Percentiles rank a stretch among this genome's conserved stretches.
Conservation (phyloP, 2,113 vertebrate genomes). For the Noturus placidus region DNA sequence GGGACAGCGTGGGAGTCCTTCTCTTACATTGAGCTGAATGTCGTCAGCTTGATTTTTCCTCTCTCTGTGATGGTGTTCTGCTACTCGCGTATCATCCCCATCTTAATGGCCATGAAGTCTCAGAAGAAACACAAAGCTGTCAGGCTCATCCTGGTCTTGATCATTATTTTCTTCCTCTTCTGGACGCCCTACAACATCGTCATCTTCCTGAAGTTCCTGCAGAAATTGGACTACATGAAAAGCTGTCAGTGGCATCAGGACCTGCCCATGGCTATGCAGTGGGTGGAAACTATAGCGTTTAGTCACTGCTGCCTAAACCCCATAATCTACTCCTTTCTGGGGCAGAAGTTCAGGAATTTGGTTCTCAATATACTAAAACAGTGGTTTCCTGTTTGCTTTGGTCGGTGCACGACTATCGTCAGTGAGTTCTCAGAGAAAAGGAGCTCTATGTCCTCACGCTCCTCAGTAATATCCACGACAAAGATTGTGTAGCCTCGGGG, state of each 20-base stretch:
- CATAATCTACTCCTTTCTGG: constrained; percentile 72
- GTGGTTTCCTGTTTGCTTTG: constrained; percentile 45
- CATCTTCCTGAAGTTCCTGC: constrained; percentile 55
- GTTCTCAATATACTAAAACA: constrained; percentile 54
- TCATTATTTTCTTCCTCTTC: constrained; percentile 78
- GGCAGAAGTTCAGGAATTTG: constrained; percentile 67
- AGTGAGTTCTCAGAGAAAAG: not conserved
- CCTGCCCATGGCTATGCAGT: constrained; percentile 32
- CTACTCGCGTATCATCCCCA: constrained; percentile 77
- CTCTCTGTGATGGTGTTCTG: constrained; percentile 75
- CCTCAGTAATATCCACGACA: constrained; percentile 55
- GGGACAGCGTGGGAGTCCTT: constrained; percentile 64
- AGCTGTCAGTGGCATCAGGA: not conserved
- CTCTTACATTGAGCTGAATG: constrained; percentile 66
- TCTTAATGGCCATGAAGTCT: constrained; percentile 71
- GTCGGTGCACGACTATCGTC: too few species aligned
- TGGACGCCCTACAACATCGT: constrained; percentile 81
- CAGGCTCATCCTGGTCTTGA: constrained; percentile 75
- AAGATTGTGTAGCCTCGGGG: constrained; percentile 15
- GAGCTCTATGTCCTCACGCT: constrained; percentile 5
- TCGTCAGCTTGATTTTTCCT: constrained; percentile 81
- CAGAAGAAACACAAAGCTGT: constrained; percentile 75
- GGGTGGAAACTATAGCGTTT: constrained; percentile 64
- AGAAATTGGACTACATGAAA: rapidly evolving
- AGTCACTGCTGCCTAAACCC: constrained; percentile 75